Conservation (phyloP, 2,797 vertebrate genomes). For the Mus spretus region DNA sequence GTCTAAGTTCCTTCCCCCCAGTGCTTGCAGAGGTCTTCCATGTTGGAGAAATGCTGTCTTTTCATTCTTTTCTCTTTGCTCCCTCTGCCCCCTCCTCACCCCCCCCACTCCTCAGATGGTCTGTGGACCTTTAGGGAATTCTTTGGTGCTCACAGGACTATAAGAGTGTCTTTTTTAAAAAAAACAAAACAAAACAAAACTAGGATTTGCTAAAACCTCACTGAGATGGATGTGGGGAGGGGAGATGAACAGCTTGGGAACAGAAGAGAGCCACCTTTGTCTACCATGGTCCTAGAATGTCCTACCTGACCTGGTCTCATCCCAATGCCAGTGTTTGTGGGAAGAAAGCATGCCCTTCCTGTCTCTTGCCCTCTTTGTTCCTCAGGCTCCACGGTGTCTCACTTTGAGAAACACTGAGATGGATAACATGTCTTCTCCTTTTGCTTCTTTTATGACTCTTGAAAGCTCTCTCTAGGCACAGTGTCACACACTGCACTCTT, state of each 20-base stretch:
- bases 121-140: background rate
- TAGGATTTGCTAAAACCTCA: constrained; percentile 18
- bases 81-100: no score
- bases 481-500: background rate
- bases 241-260: background rate
- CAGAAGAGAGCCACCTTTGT: background rate
- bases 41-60: background rate
- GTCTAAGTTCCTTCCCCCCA: constrained; percentile 18
- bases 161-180: background rate
- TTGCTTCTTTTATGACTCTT: constrained; percentile 65
- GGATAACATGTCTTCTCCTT: constrained; percentile 34
- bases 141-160: constrained; percentile 9
- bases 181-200: no score
- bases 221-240: background rate
- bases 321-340: background rate
- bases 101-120: no score
- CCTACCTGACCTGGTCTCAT: background rate
- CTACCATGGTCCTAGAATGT: fast-evolving
- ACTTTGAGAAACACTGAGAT: constrained; percentile 41
- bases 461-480: background rate
- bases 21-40: background rate
- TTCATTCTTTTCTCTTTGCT: background rate
- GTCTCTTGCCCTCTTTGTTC: background rate
- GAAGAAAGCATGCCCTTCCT: background rate
- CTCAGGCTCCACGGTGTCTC: constrained; percentile 32